Percentiles rank a stretch among this genome's conserved stretches.
phyloP scores from a whole-genome alignment of 2,113 vertebrate genomes.

The Crocuta crocuta region DNA sequence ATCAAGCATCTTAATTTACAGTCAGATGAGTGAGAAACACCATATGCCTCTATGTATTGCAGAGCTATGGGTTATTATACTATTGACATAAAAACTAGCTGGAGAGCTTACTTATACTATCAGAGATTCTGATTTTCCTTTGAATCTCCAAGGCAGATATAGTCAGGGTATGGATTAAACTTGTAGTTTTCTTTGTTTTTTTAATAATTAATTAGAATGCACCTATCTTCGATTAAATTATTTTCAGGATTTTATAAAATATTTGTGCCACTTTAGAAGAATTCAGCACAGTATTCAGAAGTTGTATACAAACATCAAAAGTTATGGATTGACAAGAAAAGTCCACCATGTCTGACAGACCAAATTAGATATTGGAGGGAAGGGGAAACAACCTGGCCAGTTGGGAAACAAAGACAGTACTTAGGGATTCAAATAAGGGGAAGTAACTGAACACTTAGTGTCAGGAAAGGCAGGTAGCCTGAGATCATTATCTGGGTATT shows the following conservation, averaged over 20 bases:
- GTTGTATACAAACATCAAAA: neutral
- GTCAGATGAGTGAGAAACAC: neutral
- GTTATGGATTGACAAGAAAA: neutral
- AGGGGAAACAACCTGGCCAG: neutral
- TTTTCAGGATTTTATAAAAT: constrained; percentile 45
- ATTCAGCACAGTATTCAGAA: neutral
- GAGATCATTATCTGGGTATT: neutral
- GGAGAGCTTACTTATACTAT: constrained; percentile 42
- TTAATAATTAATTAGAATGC: neutral
- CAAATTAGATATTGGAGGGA: neutral
- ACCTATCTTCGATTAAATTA: constrained; percentile 40
- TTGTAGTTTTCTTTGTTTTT: constrained; percentile 21
- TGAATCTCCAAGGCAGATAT: constrained; percentile 30
- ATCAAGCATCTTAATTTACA: neutral
- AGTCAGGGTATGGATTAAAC: neutral
- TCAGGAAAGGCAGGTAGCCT: neutral
- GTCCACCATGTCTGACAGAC: neutral
- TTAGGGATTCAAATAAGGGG: neutral
- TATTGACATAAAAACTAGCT: constrained; percentile 40
- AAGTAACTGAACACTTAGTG: neutral
- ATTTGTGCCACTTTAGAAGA: neutral
- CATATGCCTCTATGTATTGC: neutral
- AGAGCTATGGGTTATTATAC: neutral
- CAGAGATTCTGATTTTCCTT: constrained; percentile 64
- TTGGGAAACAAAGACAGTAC: neutral